A percentile compares a stretch with the other conserved stretches of the same genome.
Evolutionary conservation across 2,797 vertebrate species (phyloP).

Genomic region (Scolopax rusticola): DNA sequence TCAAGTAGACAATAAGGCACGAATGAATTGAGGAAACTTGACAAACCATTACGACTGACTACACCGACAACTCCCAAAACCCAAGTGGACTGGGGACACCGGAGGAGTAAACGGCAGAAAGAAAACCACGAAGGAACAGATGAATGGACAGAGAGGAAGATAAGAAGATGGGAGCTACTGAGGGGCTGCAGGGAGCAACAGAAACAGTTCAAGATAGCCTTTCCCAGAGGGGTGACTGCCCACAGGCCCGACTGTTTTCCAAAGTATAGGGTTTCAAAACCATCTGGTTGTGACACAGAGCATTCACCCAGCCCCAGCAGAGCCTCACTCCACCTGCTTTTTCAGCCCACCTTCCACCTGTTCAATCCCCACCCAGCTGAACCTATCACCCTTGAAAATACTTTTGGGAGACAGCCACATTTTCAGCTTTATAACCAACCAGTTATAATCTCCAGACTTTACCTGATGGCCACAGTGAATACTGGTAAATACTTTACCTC

Average conservation of each 20-base stretch:
- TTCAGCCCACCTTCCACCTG: background rate
- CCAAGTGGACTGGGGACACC: background rate
- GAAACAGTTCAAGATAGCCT: background rate
- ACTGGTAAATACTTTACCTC: background rate
- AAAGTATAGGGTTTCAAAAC: background rate
- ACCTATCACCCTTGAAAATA: background rate
- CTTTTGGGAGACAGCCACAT: background rate
- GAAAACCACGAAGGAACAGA: background rate
- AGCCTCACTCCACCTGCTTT: background rate
- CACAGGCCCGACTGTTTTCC: accelerated
- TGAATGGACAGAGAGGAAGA: background rate
- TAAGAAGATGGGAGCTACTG: background rate
- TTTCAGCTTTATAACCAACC: background rate
- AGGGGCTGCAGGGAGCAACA: background rate
- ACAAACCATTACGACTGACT: background rate
- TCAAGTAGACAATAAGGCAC: background rate
- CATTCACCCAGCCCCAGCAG: background rate
- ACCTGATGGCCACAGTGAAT: background rate
- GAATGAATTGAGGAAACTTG: background rate
- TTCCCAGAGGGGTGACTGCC: background rate
- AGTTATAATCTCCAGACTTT: background rate
- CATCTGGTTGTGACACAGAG: background rate
- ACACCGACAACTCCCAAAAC: background rate
- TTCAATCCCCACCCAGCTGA: background rate
- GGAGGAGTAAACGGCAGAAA: background rate